Base-by-base conservation (phyloP, 23 tunicate species). In the Styela clava region DNA sequence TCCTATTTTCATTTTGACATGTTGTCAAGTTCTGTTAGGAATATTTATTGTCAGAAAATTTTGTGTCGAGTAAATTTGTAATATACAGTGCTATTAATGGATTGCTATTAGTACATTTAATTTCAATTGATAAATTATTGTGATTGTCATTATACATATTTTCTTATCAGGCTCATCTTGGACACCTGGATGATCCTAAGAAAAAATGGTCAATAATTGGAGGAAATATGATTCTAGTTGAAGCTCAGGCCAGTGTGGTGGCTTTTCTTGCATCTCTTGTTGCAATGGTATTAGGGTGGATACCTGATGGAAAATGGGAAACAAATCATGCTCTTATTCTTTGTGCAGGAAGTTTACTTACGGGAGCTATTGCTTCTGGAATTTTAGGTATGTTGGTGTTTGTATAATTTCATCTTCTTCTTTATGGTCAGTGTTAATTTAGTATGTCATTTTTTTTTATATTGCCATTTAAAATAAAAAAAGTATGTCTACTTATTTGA, bases 251-350 rank as follows among this genome's bases (percentile, higher is more conserved):
- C 12, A 86, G 90, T 87, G 99, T 95, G 25, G 86, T 95, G 68
- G 95, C 96, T 33, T 90, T 90, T 37, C 64, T 95, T 22, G 99
- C 95, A 27, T 95, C 99, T 3, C 52, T 95, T 33, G 92, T 90
- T 19, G 99, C 99, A 3, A 95, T 95, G 91, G 69, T 87, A 74
- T 61, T 95, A 2, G 91, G 95, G 2, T 95, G 99, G 99, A 87
- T 95, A 34, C 96, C 96, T 18, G 95, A 90, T 90, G 99, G 99
- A 29, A 87, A 86, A 63, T 87, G 95, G 92, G 92, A 95, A 62
- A 83, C 82, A 23, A 81, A 84, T 64, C 92, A 95, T 74, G 94
- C 96, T 18, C 86, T 95, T 31, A 80, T 95, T 52, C 73, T 95
- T 7, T 90, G 97, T 63, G 70, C 87, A 74, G 91, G 97, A 2